These are phyloP conservation scores for Austrofundulus limnaeus DNA, from an alignment of 2,113 vertebrate species.

Conservation along the genomic window DNA sequence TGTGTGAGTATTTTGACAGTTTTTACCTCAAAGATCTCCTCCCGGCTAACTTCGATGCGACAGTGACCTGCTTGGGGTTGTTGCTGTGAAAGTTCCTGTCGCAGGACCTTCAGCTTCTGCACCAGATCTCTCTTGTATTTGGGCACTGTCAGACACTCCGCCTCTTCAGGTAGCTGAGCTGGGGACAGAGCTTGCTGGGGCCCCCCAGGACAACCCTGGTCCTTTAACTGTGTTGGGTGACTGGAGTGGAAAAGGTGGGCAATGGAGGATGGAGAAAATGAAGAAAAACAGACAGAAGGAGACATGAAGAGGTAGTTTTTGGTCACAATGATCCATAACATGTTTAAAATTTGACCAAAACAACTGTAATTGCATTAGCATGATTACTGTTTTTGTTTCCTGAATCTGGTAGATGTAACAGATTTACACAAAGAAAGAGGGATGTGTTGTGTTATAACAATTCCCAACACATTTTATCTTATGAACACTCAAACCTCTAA, in stretches of 20 bases:
- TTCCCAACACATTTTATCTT: conserved; percentile 27
- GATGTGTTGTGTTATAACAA: conserved; percentile 30
- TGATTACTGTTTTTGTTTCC: neutral
- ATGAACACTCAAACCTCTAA: conserved; percentile 34
- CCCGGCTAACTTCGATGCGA: conserved; percentile 93
- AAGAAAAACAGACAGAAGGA: neutral
- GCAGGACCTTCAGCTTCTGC: conserved; percentile 92
- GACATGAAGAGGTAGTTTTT: neutral
- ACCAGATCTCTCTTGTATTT: conserved; percentile 94
- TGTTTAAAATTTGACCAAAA: neutral
- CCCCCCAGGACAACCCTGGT: conserved; percentile 67
- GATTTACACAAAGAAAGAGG: neutral
- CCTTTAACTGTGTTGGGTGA: conserved; percentile 87
- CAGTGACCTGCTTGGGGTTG: conserved; percentile 95
- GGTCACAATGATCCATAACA: conserved; percentile 23
- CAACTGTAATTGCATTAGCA: conserved; percentile 3
- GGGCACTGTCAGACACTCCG: conserved; percentile 91
- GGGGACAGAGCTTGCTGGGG: conserved; percentile 83
- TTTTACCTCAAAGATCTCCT: conserved; percentile 95
- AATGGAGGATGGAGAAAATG: neutral
- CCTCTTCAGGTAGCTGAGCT: conserved; percentile 88
- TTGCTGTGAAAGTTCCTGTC: conserved; percentile 93
- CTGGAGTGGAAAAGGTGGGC: conserved; percentile 58
- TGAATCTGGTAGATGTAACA: conserved; percentile 3
- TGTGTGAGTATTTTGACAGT: neutral